phyloP scores from a whole-genome alignment of 2,888 invertebrate species.

The Drosophila acutilabella region DNA sequence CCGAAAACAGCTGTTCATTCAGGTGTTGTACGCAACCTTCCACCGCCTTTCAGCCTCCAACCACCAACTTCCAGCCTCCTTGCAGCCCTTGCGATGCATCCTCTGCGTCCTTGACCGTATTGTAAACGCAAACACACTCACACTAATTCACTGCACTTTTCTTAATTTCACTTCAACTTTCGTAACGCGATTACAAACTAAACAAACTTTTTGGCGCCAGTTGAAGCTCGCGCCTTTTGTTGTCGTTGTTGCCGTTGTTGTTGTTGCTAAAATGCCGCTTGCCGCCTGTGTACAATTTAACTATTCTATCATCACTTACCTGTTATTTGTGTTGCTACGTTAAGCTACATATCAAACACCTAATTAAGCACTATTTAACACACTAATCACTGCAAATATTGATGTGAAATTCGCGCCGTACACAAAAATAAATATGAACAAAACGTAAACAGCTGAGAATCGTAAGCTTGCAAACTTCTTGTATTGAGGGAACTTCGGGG shows the following conservation, averaged over 20 bases:
- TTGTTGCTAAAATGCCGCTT: constrained; percentile 34
- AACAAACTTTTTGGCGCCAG: constrained; percentile 54
- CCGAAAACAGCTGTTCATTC: not conserved
- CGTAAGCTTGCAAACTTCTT: constrained; percentile 16
- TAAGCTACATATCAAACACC: constrained; percentile 17
- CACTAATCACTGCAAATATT: constrained; percentile 23
- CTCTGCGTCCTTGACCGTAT: constrained; percentile 46
- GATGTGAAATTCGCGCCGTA: constrained; percentile 27
- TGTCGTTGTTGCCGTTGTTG: constrained; percentile 8
- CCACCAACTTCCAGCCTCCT: constrained; percentile 2
- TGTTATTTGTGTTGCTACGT: constrained; percentile 22
- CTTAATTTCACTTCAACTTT: constrained; percentile 9
- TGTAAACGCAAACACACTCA: constrained; percentile 20
- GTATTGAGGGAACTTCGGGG: constrained; percentile 3
- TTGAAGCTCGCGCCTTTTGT: constrained; percentile 17
- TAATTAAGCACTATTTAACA: constrained; percentile 32
- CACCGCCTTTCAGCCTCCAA: not conserved
- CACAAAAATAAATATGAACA: constrained; percentile 8
- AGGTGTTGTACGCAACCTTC: not conserved
- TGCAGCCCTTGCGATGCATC: constrained; percentile 21
- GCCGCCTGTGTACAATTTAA: constrained; percentile 9
- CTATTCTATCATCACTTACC: constrained; percentile 39
- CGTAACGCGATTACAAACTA: constrained; percentile 20
- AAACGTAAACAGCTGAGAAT: constrained; percentile 53
- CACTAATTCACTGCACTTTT: constrained; percentile 1